phyloP scores from a whole-genome alignment of 1,140 invertebrate species.

The Tetramorium simillimum region DNA sequence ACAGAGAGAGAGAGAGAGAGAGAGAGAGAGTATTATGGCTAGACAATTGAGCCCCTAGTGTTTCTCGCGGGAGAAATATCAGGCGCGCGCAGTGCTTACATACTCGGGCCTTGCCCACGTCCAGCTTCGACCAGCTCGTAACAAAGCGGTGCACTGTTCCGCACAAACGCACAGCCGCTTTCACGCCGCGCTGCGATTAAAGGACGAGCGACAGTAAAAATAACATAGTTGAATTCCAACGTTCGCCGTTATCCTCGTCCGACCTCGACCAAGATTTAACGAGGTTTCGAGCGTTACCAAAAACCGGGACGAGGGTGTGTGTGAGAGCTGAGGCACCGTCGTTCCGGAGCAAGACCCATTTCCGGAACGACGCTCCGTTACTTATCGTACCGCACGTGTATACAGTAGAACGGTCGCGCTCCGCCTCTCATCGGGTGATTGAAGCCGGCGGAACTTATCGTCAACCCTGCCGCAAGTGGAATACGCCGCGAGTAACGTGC shows the following conservation, averaged over 20 bases:
- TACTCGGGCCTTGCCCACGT: background rate
- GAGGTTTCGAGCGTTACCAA: background rate
- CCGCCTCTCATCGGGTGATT: constrained; percentile 46
- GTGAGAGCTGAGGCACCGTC: background rate
- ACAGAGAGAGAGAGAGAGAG: too few relatives aligned
- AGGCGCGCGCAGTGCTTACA: constrained; percentile 7
- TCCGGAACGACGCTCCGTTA: constrained; percentile 27
- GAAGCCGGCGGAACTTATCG: constrained; percentile 47
- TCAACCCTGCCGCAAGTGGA: background rate
- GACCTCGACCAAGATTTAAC: constrained; percentile 4
- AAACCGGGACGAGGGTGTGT: background rate
- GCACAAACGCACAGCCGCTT: constrained; percentile 3
- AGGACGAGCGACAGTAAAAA: constrained; percentile 35
- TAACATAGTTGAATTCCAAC: constrained; percentile 5
- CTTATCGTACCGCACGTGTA: background rate
- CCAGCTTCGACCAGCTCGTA: background rate
- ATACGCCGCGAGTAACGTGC: constrained; percentile 36
- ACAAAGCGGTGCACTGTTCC: constrained; percentile 22
- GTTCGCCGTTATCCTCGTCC: background rate
- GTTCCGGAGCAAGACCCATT: background rate
- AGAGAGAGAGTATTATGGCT: background rate
- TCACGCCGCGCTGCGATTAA: constrained; percentile 24
- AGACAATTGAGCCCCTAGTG: background rate
- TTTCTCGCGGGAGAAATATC: constrained; percentile 16
- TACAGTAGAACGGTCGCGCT: background rate